Evolutionary conservation across 2,888 invertebrate genomes (phyloP).

Genomic region (Euspilapteryx auroguttella): DNA sequence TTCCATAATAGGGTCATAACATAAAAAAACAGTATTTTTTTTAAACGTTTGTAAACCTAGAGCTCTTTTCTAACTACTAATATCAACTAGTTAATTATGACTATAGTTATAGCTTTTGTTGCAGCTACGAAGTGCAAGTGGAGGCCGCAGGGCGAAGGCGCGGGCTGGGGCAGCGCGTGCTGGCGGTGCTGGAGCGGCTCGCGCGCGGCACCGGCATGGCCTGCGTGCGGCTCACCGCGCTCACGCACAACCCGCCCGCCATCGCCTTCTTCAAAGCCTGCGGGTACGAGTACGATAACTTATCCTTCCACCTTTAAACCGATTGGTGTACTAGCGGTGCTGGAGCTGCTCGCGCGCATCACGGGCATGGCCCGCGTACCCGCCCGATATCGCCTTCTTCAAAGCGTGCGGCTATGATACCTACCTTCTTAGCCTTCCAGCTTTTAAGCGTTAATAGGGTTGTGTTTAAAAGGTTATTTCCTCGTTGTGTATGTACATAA

Average conservation of each 20-base stretch:
- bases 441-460: too few relatives aligned
- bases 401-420: slow-evolving; percentile 69
- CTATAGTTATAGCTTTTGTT: too few relatives aligned
- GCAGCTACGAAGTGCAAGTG: slow-evolving; percentile 87
- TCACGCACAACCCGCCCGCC: slow-evolving; percentile 76
- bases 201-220: slow-evolving; percentile 74
- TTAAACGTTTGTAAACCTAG: too few relatives aligned
- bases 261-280: slow-evolving; percentile 75
- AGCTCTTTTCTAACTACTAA: neutral
- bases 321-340: too few relatives aligned
- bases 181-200: slow-evolving; percentile 75
- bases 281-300: slow-evolving; percentile 55
- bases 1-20: too few relatives aligned
- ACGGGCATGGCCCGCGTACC: slow-evolving; percentile 81
- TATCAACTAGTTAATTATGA: neutral
- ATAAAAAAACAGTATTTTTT: too few relatives aligned
- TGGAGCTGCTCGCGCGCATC: slow-evolving; percentile 74
- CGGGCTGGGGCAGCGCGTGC: slow-evolving; percentile 82
- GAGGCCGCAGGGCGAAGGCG: slow-evolving; percentile 69
- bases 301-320: too few relatives aligned
- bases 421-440: too few relatives aligned
- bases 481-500: too few relatives aligned
- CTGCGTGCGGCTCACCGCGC: slow-evolving; percentile 80
- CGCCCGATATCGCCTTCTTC: slow-evolving; percentile 72
- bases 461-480: too few relatives aligned